phyloP scores from a whole-genome alignment of 1,140 invertebrate species.

The Trinorchestia longiramus region DNA sequence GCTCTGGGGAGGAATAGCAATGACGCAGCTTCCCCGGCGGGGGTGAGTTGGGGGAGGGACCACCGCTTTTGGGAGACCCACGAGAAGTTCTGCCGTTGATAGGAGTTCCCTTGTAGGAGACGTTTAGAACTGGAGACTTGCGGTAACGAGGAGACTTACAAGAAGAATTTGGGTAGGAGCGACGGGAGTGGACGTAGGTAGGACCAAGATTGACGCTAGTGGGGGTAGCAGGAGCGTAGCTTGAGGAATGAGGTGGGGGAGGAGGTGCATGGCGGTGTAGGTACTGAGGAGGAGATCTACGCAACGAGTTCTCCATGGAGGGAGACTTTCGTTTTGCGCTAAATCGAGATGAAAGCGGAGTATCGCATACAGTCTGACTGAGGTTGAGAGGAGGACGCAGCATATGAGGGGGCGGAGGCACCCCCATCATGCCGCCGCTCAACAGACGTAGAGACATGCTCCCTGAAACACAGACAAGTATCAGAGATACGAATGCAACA shows the following conservation, averaged over 20 bases:
- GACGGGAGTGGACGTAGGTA: background rate
- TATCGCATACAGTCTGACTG: conserved; percentile 5
- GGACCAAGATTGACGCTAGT: background rate
- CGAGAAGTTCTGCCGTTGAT: background rate
- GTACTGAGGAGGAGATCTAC: conserved; percentile 28
- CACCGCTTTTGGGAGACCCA: conserved; percentile 12
- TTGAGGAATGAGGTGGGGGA: background rate
- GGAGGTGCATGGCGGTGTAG: background rate
- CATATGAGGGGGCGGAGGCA: conserved; percentile 14
- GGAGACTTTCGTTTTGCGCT: conserved; percentile 16
- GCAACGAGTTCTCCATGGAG: background rate
- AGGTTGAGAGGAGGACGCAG: conserved; percentile 25
- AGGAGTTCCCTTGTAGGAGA: background rate
- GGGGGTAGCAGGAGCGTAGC: background rate
- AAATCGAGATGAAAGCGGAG: background rate
- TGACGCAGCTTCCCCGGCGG: conserved; percentile 33
- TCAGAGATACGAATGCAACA: background rate
- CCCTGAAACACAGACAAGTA: conserved; percentile 9
- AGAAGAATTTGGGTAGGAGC: background rate
- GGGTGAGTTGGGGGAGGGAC: conserved; percentile 46
- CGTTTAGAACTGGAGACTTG: conserved; percentile 17
- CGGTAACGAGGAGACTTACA: background rate
- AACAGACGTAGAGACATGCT: conserved; percentile 31
- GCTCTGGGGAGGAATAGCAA: conserved; percentile 33
- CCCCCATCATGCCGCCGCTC: background rate